These are phyloP conservation scores for Dichetophora obliterata DNA, from an alignment of 2,888 invertebrate genomes.

Conservation along the genomic window DNA sequence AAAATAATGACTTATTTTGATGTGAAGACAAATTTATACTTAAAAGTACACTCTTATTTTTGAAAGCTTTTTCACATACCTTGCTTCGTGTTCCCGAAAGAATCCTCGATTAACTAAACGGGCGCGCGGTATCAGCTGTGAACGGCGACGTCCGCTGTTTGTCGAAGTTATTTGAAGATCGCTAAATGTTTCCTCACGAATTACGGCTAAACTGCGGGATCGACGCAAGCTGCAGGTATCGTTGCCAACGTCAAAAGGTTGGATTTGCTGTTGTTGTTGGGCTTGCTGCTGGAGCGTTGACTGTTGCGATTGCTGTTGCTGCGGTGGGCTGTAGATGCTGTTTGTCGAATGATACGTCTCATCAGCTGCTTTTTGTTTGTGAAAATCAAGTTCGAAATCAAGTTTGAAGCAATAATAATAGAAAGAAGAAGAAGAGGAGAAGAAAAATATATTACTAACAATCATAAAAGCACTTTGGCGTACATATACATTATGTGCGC, in stretches of 20 bases:
- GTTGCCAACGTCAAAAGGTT: constrained; percentile 63
- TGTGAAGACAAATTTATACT: neutral
- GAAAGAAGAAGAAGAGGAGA: neutral
- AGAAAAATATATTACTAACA: constrained; percentile 19
- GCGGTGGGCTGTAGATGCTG: constrained; percentile 50
- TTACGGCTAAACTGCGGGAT: constrained; percentile 81
- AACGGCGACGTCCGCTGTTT: constrained; percentile 77
- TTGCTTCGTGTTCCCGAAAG: constrained; percentile 78
- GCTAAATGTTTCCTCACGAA: constrained; percentile 82
- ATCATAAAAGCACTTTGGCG: neutral
- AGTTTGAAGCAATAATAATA: constrained; percentile 18
- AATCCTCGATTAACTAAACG: constrained; percentile 82
- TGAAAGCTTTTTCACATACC: no score
- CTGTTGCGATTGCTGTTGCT: constrained; percentile 43
- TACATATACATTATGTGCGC: neutral
- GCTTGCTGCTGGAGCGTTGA: constrained; percentile 35
- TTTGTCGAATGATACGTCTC: constrained; percentile 57
- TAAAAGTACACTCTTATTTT: neutral
- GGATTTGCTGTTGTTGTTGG: constrained; percentile 46
- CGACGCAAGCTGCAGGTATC: constrained; percentile 74
- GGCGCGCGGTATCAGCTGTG: constrained; percentile 85
- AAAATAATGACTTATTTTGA: neutral
- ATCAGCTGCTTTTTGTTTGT: constrained; percentile 50
- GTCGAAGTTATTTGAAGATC: constrained; percentile 77
- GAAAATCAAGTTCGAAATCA: constrained; percentile 2